These are phyloP conservation scores for Scrobipalpa costella DNA, from an alignment of 2,888 invertebrate species.

Conservation along the genomic window DNA sequence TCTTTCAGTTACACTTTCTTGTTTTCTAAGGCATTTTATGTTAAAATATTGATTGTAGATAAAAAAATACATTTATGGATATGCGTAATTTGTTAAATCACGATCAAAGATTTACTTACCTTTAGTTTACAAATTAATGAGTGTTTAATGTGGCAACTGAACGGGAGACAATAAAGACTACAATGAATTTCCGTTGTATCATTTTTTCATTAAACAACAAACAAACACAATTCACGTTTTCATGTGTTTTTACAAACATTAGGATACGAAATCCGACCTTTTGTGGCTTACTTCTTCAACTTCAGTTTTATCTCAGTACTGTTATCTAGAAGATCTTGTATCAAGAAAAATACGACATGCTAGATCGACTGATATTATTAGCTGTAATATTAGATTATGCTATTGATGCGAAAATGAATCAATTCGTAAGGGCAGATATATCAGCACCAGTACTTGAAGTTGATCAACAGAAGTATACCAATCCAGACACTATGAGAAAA, in stretches of 20 bases:
- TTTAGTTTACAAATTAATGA: background rate
- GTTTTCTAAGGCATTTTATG: no score
- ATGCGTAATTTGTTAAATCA: no score
- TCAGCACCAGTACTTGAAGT: conserved; percentile 6
- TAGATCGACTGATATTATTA: background rate
- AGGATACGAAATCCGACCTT: background rate
- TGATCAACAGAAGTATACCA: conserved; percentile 8
- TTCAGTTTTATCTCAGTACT: background rate
- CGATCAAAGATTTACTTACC: no score
- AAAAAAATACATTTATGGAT: no score
- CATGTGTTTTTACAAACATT: background rate
- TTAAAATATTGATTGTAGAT: no score
- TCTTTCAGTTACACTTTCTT: no score
- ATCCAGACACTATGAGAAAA: background rate
- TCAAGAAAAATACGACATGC: background rate
- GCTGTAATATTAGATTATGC: background rate
- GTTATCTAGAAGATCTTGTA: background rate
- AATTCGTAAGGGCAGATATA: background rate
- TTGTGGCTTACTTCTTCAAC: no score
- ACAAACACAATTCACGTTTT: background rate
- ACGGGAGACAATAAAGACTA: background rate
- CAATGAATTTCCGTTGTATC: conserved; percentile 11
- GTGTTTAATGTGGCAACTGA: background rate
- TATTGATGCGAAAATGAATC: background rate
- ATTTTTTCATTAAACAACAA: background rate